Percentiles rank a stretch among this genome's conserved stretches.
Conservation (phyloP, 2,888 invertebrate genomes). For the Pristionchus japonicus region DNA sequence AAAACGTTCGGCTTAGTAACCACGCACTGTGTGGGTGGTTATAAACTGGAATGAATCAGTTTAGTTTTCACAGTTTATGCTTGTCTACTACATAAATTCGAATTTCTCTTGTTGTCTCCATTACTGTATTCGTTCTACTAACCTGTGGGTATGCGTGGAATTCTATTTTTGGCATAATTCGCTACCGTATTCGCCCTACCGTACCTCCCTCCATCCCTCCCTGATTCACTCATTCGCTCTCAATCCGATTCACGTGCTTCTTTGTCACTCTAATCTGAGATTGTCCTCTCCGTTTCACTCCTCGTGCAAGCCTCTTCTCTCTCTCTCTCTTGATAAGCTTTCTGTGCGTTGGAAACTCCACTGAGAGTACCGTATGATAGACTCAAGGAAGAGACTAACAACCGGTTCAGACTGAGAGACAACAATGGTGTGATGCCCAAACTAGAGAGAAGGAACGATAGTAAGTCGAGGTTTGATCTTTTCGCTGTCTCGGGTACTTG, state of each 20-base stretch:
- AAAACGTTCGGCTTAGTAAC: background rate
- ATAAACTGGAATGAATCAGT: background rate
- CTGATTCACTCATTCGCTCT: background rate
- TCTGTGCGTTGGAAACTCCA: background rate
- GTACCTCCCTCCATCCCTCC: background rate
- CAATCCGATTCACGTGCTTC: constrained; percentile 13
- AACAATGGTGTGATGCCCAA: background rate
- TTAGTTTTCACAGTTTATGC: too few species aligned
- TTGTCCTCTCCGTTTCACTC: background rate
- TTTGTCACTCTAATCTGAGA: constrained; percentile 19
- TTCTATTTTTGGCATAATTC: background rate
- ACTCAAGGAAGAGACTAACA: background rate
- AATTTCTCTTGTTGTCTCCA: too few species aligned
- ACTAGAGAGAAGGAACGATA: background rate
- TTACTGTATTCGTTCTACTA: too few species aligned
- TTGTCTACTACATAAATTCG: too few species aligned
- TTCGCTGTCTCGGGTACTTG: too few species aligned
- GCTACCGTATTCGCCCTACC: background rate
- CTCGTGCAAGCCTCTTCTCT: background rate
- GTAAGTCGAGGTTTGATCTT: too few species aligned
- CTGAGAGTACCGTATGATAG: constrained; percentile 7
- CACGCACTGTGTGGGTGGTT: background rate
- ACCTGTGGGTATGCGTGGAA: background rate
- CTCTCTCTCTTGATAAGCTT: constrained; percentile 18
- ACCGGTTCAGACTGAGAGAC: background rate